Percentiles rank a stretch among this genome's conserved stretches.
Conservation (phyloP, 2,797 vertebrate genomes). For the Anomalospiza imberbis region DNA sequence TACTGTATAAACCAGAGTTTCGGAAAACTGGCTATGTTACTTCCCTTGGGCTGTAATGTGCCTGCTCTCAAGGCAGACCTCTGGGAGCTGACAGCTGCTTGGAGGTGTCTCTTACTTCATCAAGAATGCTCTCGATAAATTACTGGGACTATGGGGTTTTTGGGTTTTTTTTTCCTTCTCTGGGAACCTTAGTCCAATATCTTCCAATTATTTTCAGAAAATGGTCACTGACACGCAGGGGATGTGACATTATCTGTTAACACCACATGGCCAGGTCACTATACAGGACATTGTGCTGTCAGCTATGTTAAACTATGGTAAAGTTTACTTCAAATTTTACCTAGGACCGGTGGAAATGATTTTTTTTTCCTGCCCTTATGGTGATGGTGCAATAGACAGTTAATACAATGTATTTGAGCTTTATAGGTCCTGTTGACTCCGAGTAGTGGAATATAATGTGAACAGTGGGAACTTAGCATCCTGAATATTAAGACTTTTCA, state of each 20-base stretch:
- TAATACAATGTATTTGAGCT: neutral
- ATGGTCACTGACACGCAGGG: neutral
- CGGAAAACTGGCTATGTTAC: neutral
- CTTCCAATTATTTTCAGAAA: neutral
- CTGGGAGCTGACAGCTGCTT: neutral
- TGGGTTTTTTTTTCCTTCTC: neutral
- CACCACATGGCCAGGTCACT: accelerated
- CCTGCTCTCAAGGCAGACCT: neutral
- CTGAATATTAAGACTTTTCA: neutral
- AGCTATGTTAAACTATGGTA: neutral
- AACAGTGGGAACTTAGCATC: neutral
- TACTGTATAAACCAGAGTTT: neutral
- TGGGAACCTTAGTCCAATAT: neutral
- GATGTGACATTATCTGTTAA: neutral
- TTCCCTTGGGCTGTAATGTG: neutral
- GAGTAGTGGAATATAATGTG: neutral
- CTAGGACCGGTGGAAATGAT: neutral
- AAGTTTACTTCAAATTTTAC: neutral
- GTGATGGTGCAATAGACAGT: neutral
- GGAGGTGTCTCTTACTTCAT: neutral
- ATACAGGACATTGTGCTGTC: neutral
- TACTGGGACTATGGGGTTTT: no score
- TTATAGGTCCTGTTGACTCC: neutral
- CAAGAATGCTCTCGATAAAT: neutral
- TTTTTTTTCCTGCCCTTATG: neutral